phyloP scores from a whole-genome alignment of 1,140 invertebrate species.

The Drosophila leontia region DNA sequence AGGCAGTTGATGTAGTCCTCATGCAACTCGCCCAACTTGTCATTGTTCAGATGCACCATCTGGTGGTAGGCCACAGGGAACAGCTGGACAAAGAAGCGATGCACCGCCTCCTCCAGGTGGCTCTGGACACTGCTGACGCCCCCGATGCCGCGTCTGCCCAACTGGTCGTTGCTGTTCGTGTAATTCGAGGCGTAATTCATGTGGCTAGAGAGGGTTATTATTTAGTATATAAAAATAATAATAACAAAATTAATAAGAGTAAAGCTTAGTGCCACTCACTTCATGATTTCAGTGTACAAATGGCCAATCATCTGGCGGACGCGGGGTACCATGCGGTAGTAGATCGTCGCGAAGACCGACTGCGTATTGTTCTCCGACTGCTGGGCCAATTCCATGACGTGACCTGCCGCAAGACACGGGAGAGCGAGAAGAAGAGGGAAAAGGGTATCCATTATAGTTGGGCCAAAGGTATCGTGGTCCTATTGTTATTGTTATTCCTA shows the following conservation, averaged over 20 bases:
- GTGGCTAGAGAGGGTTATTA: slow-evolving; percentile 44
- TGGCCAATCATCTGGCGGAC: slow-evolving; percentile 88
- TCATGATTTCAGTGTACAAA: slow-evolving; percentile 90
- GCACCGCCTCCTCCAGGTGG: slow-evolving; percentile 87
- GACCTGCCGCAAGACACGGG: slow-evolving; percentile 89
- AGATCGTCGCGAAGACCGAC: slow-evolving; percentile 90
- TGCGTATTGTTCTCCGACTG: slow-evolving; percentile 93
- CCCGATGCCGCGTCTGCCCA: slow-evolving; percentile 40
- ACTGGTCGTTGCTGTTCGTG: slow-evolving; percentile 64
- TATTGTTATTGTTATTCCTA: slow-evolving; percentile 60
- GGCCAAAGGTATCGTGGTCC: slow-evolving; percentile 19
- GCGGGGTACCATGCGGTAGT: slow-evolving; percentile 88
- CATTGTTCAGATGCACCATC: slow-evolving; percentile 86
- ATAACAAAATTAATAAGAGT: background rate
- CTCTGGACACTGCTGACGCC: slow-evolving; percentile 55
- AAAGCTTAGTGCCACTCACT: slow-evolving; percentile 84
- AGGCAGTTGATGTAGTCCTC: slow-evolving; percentile 92
- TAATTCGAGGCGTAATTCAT: slow-evolving; percentile 73
- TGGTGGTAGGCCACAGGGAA: slow-evolving; percentile 94
- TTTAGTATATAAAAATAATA: background rate
- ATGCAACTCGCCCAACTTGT: slow-evolving; percentile 87
- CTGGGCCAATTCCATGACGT: slow-evolving; percentile 89
- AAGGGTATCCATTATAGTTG: slow-evolving; percentile 13
- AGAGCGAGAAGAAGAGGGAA: slow-evolving; percentile 1
- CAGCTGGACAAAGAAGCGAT: slow-evolving; percentile 92